Evolutionary conservation across 92 coral and sea anemone species (phyloP).

Genomic region (Actinernus sp.): DNA sequence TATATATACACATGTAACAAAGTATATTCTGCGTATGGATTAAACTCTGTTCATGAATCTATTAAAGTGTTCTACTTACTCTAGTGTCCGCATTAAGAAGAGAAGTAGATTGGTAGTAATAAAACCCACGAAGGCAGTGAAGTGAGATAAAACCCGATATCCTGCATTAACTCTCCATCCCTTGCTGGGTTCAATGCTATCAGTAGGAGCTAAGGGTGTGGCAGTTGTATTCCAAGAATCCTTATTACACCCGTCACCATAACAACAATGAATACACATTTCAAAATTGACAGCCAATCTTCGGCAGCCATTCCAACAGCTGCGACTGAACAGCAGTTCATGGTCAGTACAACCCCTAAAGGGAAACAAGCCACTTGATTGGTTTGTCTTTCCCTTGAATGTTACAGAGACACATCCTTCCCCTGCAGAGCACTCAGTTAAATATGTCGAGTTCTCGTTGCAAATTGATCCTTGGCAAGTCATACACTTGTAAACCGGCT

Average conservation of each 20-base stretch:
- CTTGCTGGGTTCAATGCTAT: neutral
- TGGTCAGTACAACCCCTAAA: slow-evolving; percentile 33
- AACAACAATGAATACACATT: slow-evolving; percentile 62
- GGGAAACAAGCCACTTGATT: neutral
- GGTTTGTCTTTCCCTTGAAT: slow-evolving; percentile 14
- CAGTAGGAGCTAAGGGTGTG: neutral
- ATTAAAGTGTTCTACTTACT: no score
- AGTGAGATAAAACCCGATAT: no score
- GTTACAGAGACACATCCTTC: slow-evolving; percentile 51
- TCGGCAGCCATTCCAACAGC: slow-evolving; percentile 53
- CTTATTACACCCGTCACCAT: slow-evolving; percentile 62
- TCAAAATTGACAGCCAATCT: slow-evolving; percentile 29
- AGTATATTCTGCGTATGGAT: no score
- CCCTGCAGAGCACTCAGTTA: slow-evolving; percentile 48
- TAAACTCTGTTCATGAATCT: no score
- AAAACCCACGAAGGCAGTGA: no score
- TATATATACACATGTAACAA: no score
- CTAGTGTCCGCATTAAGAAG: no score
- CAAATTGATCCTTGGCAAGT: slow-evolving; percentile 51
- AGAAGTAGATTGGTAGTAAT: no score
- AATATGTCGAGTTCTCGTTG: slow-evolving; percentile 5
- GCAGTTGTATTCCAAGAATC: slow-evolving; percentile 1
- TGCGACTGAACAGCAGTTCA: neutral
- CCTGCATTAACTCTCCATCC: neutral
- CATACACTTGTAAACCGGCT: slow-evolving; percentile 43